Evolutionary conservation across 2,797 vertebrate species (phyloP), one percentile per base, ranked within the genome.

Genomic region (Phrynocephalus vlangalii): DNA sequence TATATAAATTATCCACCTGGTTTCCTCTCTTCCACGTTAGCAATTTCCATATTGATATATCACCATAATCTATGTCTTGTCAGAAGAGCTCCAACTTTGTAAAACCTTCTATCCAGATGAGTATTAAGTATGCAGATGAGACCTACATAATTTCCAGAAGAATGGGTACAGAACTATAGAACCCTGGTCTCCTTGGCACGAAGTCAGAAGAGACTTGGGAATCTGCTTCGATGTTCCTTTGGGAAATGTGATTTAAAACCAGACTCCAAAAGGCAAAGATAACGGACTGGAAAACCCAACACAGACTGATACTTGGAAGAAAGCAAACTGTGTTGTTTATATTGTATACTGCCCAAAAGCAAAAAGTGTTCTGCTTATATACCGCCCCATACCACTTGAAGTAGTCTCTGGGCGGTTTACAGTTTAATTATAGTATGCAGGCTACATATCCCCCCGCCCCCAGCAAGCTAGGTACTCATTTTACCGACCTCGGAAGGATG

Each of bases 251-350:
- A 20, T 91, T 60, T 84, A 88, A 76, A 76, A 63, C 22, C 11
- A 44, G 77, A 78, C 93, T 91, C 38, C 24, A 66, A 72, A 60
- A 8, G 88, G 11, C 82, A 71, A 87, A 87, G 73, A 75, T 88
- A 90, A 93, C 83, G 5, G 28, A 38, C 84, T 85, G 13, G 30
- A 48, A 90, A 91, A 48, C 0, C 38, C 50, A 90, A 84, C 6
- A 77, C 3, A 73, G n/a, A 71, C 26, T 52, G 91, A 79, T 75
- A 79, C 33, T 66, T 79, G 33, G 28, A 79, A 89, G 33, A 82
- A 52, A 87, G 50, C 26, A 89, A 60, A 70, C 24, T 76, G 3
- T 76, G 18, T 22, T 52, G 52, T 11, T 52, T 52, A 52, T 52
- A 52, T 11, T 52, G 52, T 11, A 52, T 52, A 5, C 52, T 44